Conservation (phyloP, 2,113 vertebrate genomes). For the Oncorhynchus keta region DNA sequence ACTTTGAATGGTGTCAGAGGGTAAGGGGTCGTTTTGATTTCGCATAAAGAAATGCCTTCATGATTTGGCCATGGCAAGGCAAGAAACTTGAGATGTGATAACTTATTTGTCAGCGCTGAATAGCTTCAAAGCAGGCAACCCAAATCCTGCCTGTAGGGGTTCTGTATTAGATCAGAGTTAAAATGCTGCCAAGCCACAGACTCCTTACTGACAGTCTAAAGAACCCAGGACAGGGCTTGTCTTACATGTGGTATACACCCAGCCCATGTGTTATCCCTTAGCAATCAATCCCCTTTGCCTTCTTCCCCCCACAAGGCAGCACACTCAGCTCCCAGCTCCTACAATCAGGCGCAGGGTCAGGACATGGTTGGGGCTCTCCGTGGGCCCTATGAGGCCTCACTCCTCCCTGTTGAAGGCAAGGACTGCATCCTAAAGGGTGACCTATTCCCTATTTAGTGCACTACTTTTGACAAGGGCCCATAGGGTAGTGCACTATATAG, state of each 20-base stretch:
- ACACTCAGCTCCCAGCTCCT: constrained; percentile 18
- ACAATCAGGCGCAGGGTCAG: constrained; percentile 50
- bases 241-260: constrained; percentile 66
- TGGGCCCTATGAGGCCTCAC: background rate
- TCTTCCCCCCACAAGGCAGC: constrained; percentile 14
- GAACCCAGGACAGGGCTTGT: constrained; percentile 43
- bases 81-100: constrained; percentile 7
- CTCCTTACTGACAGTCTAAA: constrained; percentile 65
- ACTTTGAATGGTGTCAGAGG: background rate
- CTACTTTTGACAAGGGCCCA: too few species aligned
- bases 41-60: background rate
- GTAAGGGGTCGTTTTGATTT: background rate
- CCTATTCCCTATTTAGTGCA: too few species aligned
- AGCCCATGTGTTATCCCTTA: constrained; percentile 73
- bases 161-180: constrained; percentile 50
- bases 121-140: background rate
- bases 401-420: constrained; percentile 5
- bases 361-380: constrained; percentile 16
- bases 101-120: constrained; percentile 19
- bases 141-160: constrained; percentile 11
- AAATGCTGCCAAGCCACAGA: constrained; percentile 68
- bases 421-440: too few species aligned
- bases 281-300: constrained; percentile 39
- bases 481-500: too few species aligned
- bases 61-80: constrained; percentile 16